Evolutionary conservation across 1,140 invertebrate genomes (phyloP).

Genomic region (Himalopsyche phryganea): DNA sequence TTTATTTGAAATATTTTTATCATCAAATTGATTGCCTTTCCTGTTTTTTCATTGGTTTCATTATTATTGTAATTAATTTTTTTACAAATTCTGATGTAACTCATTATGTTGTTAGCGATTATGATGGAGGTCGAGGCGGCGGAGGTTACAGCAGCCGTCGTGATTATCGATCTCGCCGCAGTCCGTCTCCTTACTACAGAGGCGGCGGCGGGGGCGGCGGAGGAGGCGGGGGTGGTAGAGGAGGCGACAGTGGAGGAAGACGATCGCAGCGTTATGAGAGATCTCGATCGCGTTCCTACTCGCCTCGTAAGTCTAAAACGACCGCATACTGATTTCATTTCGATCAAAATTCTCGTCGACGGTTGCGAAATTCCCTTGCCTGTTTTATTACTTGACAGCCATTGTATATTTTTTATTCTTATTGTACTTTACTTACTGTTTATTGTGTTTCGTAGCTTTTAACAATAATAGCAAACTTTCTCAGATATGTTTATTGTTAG

Average conservation of each 20-base stretch:
- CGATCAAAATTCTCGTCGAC: background rate
- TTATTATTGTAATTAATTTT: no score
- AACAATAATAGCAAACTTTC: no score
- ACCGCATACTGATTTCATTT: background rate
- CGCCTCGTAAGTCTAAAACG: slow-evolving; percentile 64
- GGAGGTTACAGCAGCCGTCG: slow-evolving; percentile 40
- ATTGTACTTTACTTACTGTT: no score
- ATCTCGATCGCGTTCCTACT: slow-evolving; percentile 79
- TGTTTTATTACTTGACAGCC: no score
- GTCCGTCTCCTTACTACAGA: slow-evolving; percentile 32
- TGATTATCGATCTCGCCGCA: slow-evolving; percentile 36
- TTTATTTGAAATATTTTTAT: no score
- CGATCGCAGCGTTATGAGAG: slow-evolving; percentile 62
- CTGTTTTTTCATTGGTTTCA: no score
- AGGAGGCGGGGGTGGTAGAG: slow-evolving; percentile 12
- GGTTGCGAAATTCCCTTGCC: background rate
- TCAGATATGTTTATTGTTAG: no score
- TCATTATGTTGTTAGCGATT: slow-evolving; percentile 37
- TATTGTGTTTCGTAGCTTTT: no score
- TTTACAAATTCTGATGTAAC: no score
- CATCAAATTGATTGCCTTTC: no score
- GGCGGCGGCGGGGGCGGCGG: slow-evolving; percentile 37
- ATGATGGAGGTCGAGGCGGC: slow-evolving; percentile 43
- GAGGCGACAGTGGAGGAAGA: slow-evolving; percentile 42
- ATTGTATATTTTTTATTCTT: no score